A percentile compares a stretch with the other conserved stretches of the same genome.
Evolutionary conservation across 2,888 invertebrate genomes (phyloP).

Genomic region (Lamellibrachia columna): DNA sequence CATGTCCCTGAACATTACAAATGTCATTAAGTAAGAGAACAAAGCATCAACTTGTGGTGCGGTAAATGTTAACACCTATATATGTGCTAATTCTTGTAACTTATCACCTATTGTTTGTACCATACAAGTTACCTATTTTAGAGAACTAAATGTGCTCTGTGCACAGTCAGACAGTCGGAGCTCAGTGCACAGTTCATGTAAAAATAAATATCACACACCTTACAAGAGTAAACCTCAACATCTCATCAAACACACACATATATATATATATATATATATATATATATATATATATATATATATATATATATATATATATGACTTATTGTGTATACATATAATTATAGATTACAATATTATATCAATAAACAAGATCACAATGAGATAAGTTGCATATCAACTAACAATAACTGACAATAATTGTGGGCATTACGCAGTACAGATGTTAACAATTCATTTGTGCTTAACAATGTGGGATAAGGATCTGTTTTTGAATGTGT

Average conservation of each 20-base stretch:
- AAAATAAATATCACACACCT: neutral
- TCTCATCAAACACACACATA: neutral
- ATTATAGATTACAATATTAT: neutral
- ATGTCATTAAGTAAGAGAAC: neutral
- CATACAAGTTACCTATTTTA: neutral
- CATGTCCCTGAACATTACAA: neutral
- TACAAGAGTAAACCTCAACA: neutral
- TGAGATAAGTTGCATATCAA: neutral
- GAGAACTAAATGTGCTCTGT: neutral
- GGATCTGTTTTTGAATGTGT: neutral
- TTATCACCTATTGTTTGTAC: neutral
- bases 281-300: neutral
- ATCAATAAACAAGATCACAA: neutral
- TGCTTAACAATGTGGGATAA: neutral
- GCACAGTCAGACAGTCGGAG: neutral
- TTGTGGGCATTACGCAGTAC: too few relatives aligned
- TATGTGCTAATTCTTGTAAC: neutral
- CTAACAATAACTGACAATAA: neutral
- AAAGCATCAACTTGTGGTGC: neutral
- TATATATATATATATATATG: neutral
- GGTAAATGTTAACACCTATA: neutral
- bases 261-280: neutral
- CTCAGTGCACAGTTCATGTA: neutral
- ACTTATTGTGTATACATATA: neutral
- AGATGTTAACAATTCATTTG: neutral